Evolutionary conservation across 2,888 invertebrate genomes (phyloP), one percentile per base, ranked within the genome.

Genomic region (Scaptomyza parva): DNA sequence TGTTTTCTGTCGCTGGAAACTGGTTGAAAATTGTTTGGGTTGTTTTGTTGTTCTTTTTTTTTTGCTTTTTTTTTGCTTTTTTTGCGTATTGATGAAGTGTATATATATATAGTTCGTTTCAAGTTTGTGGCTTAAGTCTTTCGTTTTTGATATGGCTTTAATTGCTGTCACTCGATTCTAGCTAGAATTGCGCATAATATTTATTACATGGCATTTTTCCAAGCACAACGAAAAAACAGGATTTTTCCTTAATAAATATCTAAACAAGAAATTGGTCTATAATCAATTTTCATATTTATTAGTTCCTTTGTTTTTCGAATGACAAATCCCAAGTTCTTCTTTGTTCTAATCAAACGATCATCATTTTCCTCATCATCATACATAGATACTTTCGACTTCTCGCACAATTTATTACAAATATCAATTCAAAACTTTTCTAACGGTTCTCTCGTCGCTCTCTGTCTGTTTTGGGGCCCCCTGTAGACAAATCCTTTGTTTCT

Each of bases 51-150:
- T 30, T 12, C 12, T 30, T 33, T 4, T n/a, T n/a, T 37, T 24
- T 2, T 6, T 24, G 0, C 22, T 14, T 14, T 14, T 37, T 24
- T 2, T 6, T 24, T 2, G 5, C 7, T 14, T 14, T 37, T 35
- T 43, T 62, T 40, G 43, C 72, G 28, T 43, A 62, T 70, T 63
- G 52, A 30, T 43, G 30, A 17, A 26, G 40, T 8, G 28, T 7
- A 48, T 6, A 47, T 24, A 30, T 41, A 48, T 9, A 40, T 30
- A 41, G 33, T 48, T 48, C 11, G 30, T 50, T 44, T 40, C 62
- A 58, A 63, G 75, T 81, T 77, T 70, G 76, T 73, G 71, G 57
- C 66, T 70, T 73, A 72, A 78, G 67, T 88, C 77, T 70, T 79
- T 81, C 53, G 74, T 35, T 52, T 61, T 59, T 39, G 40, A 39